Base-by-base conservation (phyloP, 2,113 vertebrate species). In the Melanerpes formicivorus region DNA sequence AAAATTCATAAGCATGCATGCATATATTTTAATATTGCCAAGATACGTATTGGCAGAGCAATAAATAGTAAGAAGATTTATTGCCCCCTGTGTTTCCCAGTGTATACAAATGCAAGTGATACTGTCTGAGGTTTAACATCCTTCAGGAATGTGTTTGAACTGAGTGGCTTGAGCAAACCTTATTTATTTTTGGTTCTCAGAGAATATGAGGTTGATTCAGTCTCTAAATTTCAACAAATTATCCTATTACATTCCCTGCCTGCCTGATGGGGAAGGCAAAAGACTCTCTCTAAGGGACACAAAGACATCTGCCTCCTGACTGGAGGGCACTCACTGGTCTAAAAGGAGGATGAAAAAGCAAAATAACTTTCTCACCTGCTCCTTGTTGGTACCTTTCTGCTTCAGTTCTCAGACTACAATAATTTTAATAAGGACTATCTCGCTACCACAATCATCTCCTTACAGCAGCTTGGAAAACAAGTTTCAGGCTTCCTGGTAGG, bases 11-110 rank as follows among this genome's bases (percentile, higher is more conserved):
- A 94, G 90, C 72, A 84, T 86, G 93, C 73, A 88, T 92, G 90
- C 88, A 94, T 92, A 92, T 93, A 94, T 96, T 96, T 96, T 81
- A 95, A 95, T 96, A 96, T 86, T 94, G 84, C 91, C 66, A 90
- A 94, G 92, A 95, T 93, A 69, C 65, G 84, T 93, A 93, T 94
- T 94, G 95, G 85, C 90, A 93, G 91, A 93, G 90, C 87, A 96
- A 94, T 93, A 97, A 94, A 96, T 93, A 92, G 85, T 59, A 26
- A 59, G 82, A 93, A 88, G 95, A 95, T 94, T 93, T 96, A 92
- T 93, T 89, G 90, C 76, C 80, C 83, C 83, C 83, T 93, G 80
- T 90, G 18, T 93, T 95, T 97, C 66, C 44, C 73, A 70, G 10
- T 30, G 55, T 95, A 87, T 84, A 90, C 80, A 92, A 95, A 85